These are phyloP conservation scores for Silurus glanis DNA, from an alignment of 2,113 vertebrate genomes.

Conservation along the genomic window DNA sequence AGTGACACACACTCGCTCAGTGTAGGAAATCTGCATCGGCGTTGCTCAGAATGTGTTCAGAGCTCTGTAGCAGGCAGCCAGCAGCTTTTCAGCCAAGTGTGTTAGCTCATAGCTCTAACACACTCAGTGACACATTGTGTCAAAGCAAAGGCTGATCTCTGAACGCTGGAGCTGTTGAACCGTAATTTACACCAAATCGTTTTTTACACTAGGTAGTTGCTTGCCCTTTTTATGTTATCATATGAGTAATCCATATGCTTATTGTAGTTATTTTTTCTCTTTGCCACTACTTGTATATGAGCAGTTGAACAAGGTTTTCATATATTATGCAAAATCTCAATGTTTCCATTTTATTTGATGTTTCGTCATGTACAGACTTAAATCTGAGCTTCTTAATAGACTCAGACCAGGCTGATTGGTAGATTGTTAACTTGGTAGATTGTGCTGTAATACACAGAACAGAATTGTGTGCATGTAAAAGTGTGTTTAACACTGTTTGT, in stretches of 20 bases:
- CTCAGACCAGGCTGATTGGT: not conserved
- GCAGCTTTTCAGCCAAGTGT: slow-evolving; percentile 19
- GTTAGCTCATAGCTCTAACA: not conserved
- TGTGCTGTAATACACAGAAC: not conserved
- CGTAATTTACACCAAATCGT: not conserved
- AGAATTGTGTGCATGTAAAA: slow-evolving; percentile 2
- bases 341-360: slow-evolving; percentile 26
- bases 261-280: not conserved
- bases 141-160: not conserved
- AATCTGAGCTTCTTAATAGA: slow-evolving; percentile 37
- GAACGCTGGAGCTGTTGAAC: not conserved
- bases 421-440: too few species aligned
- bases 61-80: slow-evolving; percentile 8
- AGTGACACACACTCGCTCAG: slow-evolving; percentile 15
- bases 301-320: not conserved
- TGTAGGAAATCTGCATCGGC: not conserved
- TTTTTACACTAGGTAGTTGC: not conserved
- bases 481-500: slow-evolving; percentile 27
- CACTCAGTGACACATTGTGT: not conserved
- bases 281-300: not conserved
- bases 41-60: not conserved
- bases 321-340: not conserved
- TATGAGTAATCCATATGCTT: not conserved
- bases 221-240: not conserved
- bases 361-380: slow-evolving; percentile 36